Evolutionary conservation across 2,113 vertebrate species (phyloP), one percentile per base, ranked within the genome.

Genomic region (Rhinopithecus roxellana): DNA sequence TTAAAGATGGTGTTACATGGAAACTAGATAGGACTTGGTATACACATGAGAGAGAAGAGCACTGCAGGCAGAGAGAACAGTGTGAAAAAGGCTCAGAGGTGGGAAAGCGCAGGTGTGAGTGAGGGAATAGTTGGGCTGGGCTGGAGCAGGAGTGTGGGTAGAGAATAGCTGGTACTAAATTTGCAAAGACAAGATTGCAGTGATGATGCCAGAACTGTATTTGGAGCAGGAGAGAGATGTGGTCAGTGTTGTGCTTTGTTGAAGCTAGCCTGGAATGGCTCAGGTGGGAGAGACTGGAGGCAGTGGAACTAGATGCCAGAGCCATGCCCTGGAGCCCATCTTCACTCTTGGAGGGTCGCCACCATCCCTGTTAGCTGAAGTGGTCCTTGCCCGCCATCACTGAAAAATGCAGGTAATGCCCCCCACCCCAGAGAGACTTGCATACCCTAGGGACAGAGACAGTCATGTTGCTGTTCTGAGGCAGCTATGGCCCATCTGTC

Each of bases 291-390:
- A 91, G 50, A 10, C 40, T 6, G 7, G n/a, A 40, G 59, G 17
- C 1, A 20, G 52, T 50, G 90, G 48, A 17, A 20, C 35, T 3
- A 30, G 61, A 14, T 8, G 61, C 72, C 20, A 8, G 17, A 75
- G 16, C 0, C 1, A 8, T 2, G 2, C 4, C 3, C n/a, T 2
- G 35, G 64, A 57, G 48, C 25, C 40, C 1, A 1, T 43, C 27
- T 8, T 40, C 8, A 6, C 8, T 35, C 17, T n/a, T 17, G 55
- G 69, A 69, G n/a, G 52, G 25, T 5, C 8, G 0, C n/a, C 8
- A 8, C 40, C 32, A 8, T 16, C 8, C 70, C 27, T 38, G 30
- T 40, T 18, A 48, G 80, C 94, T 84, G 18, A 12, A 38, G 23
- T 1, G 9, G 72, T 55, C 70, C 59, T 57, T 84, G 35, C 18